Evolutionary conservation across 2,888 invertebrate species (phyloP).

Genomic region (Epinotia bilunana): DNA sequence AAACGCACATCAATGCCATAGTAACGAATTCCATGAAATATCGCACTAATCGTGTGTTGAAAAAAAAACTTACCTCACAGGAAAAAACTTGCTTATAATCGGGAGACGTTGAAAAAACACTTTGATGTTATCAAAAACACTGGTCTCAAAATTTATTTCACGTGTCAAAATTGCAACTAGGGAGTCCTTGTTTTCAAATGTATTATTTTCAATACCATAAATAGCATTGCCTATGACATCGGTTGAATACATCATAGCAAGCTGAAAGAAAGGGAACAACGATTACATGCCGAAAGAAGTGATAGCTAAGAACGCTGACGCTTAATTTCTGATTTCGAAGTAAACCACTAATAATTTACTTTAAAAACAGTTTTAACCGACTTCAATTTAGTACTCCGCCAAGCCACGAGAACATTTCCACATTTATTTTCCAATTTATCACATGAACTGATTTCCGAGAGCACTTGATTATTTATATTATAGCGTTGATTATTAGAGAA

Average conservation of each 20-base stretch:
- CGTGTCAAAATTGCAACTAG: conserved; percentile 24
- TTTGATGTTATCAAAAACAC: conserved; percentile 13
- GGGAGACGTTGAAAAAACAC: conserved; percentile 18
- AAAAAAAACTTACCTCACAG: conserved; percentile 13
- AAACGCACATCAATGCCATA: too few relatives aligned
- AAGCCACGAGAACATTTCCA: too few relatives aligned
- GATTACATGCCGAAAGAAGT: background rate
- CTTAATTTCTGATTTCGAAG: too few relatives aligned
- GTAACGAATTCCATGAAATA: background rate
- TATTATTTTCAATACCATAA: conserved; percentile 48
- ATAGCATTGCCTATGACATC: conserved; percentile 45
- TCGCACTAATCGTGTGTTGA: background rate
- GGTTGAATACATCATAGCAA: conserved; percentile 15
- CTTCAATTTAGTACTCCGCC: too few relatives aligned
- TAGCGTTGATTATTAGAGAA: too few relatives aligned
- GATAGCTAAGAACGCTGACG: too few relatives aligned
- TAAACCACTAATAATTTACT: too few relatives aligned
- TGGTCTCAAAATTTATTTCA: conserved; percentile 13
- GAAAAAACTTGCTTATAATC: conserved; percentile 26
- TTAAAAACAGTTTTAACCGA: too few relatives aligned
- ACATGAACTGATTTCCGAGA: too few relatives aligned
- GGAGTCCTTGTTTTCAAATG: conserved; percentile 42
- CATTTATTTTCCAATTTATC: too few relatives aligned
- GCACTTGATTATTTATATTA: too few relatives aligned
- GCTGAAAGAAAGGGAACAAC: conserved; percentile 18